phyloP scores from a whole-genome alignment of 2,113 vertebrate species.

The Pelobates fuscus region DNA sequence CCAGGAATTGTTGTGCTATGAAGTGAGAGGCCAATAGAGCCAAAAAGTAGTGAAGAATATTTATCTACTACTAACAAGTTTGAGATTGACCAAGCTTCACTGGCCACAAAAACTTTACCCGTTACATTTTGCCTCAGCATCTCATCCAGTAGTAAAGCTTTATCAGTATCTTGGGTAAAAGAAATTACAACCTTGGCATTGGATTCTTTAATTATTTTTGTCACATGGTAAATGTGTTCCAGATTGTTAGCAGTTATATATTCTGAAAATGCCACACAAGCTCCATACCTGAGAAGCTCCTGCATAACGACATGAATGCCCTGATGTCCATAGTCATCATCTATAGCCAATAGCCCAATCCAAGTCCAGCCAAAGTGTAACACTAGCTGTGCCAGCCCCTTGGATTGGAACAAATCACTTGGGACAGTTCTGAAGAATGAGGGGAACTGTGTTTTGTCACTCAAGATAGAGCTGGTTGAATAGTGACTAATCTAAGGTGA shows the following conservation, averaged over 20 bases:
- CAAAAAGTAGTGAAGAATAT: slow-evolving; percentile 15
- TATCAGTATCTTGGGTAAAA: neutral
- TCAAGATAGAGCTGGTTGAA: slow-evolving; percentile 13
- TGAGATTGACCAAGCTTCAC: slow-evolving; percentile 37
- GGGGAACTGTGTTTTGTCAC: slow-evolving; percentile 16
- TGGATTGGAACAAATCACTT: slow-evolving; percentile 27
- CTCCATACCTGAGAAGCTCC: slow-evolving; percentile 9
- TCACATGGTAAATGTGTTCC: neutral
- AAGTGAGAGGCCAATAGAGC: slow-evolving; percentile 19
- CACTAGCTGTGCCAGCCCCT: slow-evolving; percentile 16
- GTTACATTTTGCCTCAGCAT: slow-evolving; percentile 8
- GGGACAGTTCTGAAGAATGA: slow-evolving; percentile 29
- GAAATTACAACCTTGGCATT: slow-evolving; percentile 18
- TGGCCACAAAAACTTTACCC: slow-evolving; percentile 26
- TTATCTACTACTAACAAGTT: neutral
- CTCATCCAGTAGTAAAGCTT: neutral
- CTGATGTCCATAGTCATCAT: slow-evolving; percentile 5
- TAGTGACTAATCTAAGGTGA: slow-evolving; percentile 5
- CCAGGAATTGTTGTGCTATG: slow-evolving; percentile 22
- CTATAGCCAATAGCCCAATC: slow-evolving; percentile 34
- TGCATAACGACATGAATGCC: slow-evolving; percentile 12
- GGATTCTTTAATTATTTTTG: slow-evolving; percentile 26
- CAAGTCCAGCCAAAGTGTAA: slow-evolving; percentile 43
- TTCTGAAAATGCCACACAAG: slow-evolving; percentile 40
- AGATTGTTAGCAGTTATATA: neutral